Conservation (phyloP, 2,797 vertebrate species). For the Knipowitschia caucasica region DNA sequence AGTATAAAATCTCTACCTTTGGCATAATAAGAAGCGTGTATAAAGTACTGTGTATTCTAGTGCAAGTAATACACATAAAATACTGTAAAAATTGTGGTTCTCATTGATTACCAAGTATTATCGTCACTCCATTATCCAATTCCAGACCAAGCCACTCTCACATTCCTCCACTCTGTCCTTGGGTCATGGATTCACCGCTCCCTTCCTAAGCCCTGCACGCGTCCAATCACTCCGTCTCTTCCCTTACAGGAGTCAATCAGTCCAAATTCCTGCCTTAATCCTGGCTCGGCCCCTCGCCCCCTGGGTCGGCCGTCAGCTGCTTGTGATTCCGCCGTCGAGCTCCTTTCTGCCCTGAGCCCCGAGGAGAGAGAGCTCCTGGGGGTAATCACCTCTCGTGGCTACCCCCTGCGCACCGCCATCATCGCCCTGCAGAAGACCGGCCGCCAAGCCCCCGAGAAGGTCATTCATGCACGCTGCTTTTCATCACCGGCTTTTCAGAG, state of each 20-base stretch:
- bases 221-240: conserved; percentile 32
- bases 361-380: conserved; percentile 86
- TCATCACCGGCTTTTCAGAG: background rate
- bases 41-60: background rate
- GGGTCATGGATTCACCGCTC: too few species aligned
- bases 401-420: conserved; percentile 83
- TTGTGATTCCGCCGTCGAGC: conserved; percentile 77
- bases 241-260: conserved; percentile 67
- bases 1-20: too few species aligned
- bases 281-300: conserved; percentile 23
- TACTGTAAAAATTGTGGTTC: background rate
- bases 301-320: conserved; percentile 44
- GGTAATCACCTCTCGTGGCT: conserved; percentile 81
- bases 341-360: conserved; percentile 84
- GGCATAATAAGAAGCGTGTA: too few species aligned
- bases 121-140: background rate
- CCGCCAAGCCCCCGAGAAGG: conserved; percentile 84
- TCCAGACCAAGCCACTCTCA: background rate
- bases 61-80: background rate
- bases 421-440: conserved; percentile 88
- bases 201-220: background rate
- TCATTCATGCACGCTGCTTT: conserved; percentile 56
- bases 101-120: background rate
- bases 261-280: conserved; percentile 69
- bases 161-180: background rate